Evolutionary conservation across 2,888 invertebrate species (phyloP), one percentile per base, ranked within the genome.

Genomic region (Alitta virens): DNA sequence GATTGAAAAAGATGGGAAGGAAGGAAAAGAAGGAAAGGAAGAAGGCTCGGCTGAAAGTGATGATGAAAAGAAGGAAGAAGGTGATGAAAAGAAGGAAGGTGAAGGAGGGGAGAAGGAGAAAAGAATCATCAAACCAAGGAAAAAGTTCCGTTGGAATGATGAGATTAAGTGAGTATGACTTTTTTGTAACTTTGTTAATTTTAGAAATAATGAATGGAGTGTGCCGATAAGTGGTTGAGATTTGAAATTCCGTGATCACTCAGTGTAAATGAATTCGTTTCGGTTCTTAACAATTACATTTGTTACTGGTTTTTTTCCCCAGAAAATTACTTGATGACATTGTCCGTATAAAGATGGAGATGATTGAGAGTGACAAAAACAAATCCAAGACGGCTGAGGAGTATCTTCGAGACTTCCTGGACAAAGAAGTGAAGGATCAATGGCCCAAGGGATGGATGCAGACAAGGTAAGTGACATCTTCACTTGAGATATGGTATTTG

Each of bases 61-160:
- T 43, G 79, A 82, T n/a, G 83, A 80, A 75, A 50, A 76, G 68
- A 63, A 63, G 56, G 55, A 56, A 14, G 51, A 33, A 16, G 54
- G 24, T 3, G 40, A 42, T 0, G 70, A 69, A 5, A 63, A n/a
- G 26, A 66, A 56, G 56, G 77, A 68, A 50, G 82, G n/a, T n/a
- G 40, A 42, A 1, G 70, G 69, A 5, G 63, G 21, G 26, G 66
- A 56, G 56, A 77, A 68, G 50, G 82, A 76, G 53, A 86, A 86
- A 33, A 86, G 87, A 49, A 78, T 83, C 51, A 86, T 86, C 66
- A 84, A 88, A 56, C 90, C 90, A 1, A 87, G 88, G 73, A 87
- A 88, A 25, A 86, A 87, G 64, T 91, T 90, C 83, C 86, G 87
- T 27, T 91, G 91, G 90, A 88, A 87, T 56, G 85, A 86, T 50